These are phyloP conservation scores for Lasius platythorax DNA, from an alignment of 2,888 invertebrate genomes.

Conservation along the genomic window DNA sequence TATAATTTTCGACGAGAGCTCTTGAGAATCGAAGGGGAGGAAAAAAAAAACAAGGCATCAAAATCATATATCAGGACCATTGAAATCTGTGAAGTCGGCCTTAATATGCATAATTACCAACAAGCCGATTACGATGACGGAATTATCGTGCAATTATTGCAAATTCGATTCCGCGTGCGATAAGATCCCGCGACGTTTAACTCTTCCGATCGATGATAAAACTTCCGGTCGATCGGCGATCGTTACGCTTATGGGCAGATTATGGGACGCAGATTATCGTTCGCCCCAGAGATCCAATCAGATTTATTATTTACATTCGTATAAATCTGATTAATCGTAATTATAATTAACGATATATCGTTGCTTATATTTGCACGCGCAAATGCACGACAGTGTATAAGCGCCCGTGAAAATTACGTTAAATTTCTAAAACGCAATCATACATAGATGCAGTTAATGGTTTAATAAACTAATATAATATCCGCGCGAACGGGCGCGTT, in stretches of 20 bases:
- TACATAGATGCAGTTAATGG: slow-evolving; percentile 2
- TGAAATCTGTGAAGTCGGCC: too few species aligned
- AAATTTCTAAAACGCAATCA: slow-evolving; percentile 18
- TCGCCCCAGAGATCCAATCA: slow-evolving; percentile 64
- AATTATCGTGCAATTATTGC: not conserved
- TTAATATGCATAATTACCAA: too few species aligned
- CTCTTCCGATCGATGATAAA: slow-evolving; percentile 9
- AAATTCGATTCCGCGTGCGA: slow-evolving; percentile 15
- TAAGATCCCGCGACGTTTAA: slow-evolving; percentile 44
- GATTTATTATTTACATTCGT: slow-evolving; percentile 72
- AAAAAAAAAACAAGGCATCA: too few species aligned
- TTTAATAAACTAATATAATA: slow-evolving; percentile 42
- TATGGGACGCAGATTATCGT: slow-evolving; percentile 62
- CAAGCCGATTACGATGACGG: not conserved
- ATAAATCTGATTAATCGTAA: slow-evolving; percentile 75
- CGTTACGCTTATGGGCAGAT: slow-evolving; percentile 64
- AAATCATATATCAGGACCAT: too few species aligned
- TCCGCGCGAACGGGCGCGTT: not conserved
- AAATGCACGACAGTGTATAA: slow-evolving; percentile 18
- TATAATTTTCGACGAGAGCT: slow-evolving; percentile 5
- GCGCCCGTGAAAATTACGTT: slow-evolving; percentile 18
- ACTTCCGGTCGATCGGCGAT: slow-evolving; percentile 59
- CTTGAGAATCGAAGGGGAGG: not conserved
- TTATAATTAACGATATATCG: slow-evolving; percentile 70
- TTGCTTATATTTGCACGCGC: slow-evolving; percentile 36